Conservation (phyloP, 2,113 vertebrate genomes). For the Myotis yumanensis region DNA sequence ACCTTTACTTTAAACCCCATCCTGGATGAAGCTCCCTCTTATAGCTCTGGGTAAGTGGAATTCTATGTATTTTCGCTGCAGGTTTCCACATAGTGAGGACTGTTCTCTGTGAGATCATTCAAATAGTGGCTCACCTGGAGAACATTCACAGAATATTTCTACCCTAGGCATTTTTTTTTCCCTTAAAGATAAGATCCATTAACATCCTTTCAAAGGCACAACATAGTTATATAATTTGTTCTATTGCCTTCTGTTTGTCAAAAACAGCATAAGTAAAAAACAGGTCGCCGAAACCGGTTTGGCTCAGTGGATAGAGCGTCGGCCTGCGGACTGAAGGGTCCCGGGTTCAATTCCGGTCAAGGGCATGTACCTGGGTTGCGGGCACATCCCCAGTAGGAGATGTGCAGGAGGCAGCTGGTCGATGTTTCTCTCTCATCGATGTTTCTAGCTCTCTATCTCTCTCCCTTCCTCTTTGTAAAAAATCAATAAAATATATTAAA, state of each 20-base stretch:
- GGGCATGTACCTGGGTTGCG: no score
- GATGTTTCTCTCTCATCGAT: no score
- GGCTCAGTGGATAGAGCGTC: no score
- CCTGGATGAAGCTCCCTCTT: not conserved
- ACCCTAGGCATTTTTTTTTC: accelerated
- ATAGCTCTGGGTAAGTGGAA: not conserved
- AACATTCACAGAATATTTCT: not conserved
- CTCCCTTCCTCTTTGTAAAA: no score
- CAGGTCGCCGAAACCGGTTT: no score
- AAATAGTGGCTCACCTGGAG: not conserved
- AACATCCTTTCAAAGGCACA: not conserved
- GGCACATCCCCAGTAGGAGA: no score
- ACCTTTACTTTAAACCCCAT: not conserved
- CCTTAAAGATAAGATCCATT: not conserved
- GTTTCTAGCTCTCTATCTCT: no score
- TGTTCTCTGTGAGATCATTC: not conserved
- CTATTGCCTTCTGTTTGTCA: not conserved
- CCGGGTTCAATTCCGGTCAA: no score
- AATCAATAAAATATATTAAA: no score
- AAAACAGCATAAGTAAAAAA: not conserved
- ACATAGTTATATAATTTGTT: not conserved
- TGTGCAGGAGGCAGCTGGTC: no score
- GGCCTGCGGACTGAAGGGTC: no score
- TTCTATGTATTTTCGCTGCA: not conserved
- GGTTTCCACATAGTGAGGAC: not conserved